Conservation (phyloP, 2,888 invertebrate species). For the Epistrophella euchroma region DNA sequence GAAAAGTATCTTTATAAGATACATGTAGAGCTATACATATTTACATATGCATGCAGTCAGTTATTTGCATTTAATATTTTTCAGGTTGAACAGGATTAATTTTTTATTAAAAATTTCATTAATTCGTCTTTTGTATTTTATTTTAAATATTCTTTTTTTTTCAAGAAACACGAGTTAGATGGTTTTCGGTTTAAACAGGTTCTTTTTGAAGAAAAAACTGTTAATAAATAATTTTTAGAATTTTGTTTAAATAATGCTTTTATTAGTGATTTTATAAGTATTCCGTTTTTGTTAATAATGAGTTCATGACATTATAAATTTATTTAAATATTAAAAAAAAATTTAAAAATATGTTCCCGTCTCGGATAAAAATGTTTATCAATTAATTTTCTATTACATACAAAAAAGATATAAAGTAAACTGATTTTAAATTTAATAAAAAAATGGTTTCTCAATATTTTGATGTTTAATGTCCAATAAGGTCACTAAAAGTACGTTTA, state of each 20-base stretch:
- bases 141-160: background rate
- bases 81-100: background rate
- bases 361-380: too few species aligned
- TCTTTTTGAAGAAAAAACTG: background rate
- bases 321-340: background rate
- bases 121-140: background rate
- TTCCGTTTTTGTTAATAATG: background rate
- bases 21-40: background rate
- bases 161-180: background rate
- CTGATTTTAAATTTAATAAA: too few species aligned
- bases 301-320: background rate
- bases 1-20: background rate
- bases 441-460: too few species aligned
- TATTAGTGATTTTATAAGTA: background rate
- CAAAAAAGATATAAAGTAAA: too few species aligned
- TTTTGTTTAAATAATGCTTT: background rate
- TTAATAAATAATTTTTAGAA: background rate
- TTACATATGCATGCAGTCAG: background rate
- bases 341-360: too few species aligned
- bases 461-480: too few species aligned
- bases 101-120: background rate
- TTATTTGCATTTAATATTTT: background rate
- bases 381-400: too few species aligned
- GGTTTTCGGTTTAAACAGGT: background rate
- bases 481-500: too few species aligned